Evolutionary conservation across 2,113 vertebrate genomes (phyloP), one percentile per base, ranked within the genome.

Genomic region (Heterotis niloticus): DNA sequence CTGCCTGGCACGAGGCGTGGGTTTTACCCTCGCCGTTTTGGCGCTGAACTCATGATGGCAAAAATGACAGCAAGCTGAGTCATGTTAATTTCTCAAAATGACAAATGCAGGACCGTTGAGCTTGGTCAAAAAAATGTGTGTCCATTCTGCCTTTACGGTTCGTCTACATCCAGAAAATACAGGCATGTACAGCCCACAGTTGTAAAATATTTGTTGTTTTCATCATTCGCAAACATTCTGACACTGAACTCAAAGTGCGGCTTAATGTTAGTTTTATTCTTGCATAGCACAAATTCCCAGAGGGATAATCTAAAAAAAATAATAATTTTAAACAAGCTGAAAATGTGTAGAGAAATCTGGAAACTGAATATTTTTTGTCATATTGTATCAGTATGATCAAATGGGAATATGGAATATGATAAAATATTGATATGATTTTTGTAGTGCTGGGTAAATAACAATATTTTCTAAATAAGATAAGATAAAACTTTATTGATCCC

Each of bases 381-480:
- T 72, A 72, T 57, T 59, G 52, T 73, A 56, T 59, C 28, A 23
- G 24, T 59, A 74, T 57, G 52, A 57, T 52, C 57, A 74, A 72
- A 72, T 51, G n/a, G 5, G 54, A 16, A 74, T n/a, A n/a, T n/a
- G n/a, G 54, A 74, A 1, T 4, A 13, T 7, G 23, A 57, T n/a
- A n/a, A n/a, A 54, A 73, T 73, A 73, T 56, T 73, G 71, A 56
- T 73, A 52, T 73, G 71, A 24, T n/a, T n/a, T n/a, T n/a, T n/a
- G n/a, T n/a, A n/a, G n/a, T n/a, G n/a, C n/a, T n/a, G n/a, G n/a
- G n/a, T n/a, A n/a, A n/a, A n/a, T 73, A 23, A 73, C 34, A 74
- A 74, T 74, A 23, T n/a, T n/a, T n/a, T n/a, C n/a, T n/a, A n/a
- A n/a, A n/a, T n/a, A n/a, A n/a, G n/a, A n/a, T n/a, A n/a, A n/a